These are phyloP conservation scores for Caenorhabditis sp. DNA, from an alignment of 2,888 invertebrate species.

Conservation along the genomic window DNA sequence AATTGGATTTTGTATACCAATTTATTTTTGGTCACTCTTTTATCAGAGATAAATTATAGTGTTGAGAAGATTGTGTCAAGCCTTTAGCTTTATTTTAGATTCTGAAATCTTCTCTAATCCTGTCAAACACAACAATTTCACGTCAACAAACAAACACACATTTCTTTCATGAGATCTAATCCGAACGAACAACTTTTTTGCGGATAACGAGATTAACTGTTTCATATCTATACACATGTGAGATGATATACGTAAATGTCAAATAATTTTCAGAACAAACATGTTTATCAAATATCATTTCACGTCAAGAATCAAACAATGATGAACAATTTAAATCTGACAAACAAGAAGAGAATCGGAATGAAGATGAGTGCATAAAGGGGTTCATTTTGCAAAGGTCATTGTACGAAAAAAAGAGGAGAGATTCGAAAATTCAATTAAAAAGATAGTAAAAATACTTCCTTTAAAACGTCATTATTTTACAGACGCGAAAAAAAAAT, in stretches of 20 bases:
- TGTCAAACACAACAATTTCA: no score
- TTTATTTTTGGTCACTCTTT: no score
- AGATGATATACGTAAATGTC: not conserved
- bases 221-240: not conserved
- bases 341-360: not conserved
- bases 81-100: no score
- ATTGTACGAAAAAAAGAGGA: no score
- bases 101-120: no score
- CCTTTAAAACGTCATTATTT: not conserved
- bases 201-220: not conserved
- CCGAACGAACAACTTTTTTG: not conserved
- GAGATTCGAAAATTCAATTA: not conserved
- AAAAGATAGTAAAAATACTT: not conserved
- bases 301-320: not conserved
- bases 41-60: no score
- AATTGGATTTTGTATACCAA: no score
- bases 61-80: no score
- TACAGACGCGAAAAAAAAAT: not conserved
- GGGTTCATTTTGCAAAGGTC: not conserved
- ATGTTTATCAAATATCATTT: slow-evolving; percentile 2
- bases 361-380: no score
- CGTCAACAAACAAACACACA: not conserved
- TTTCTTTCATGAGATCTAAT: not conserved
- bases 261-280: not conserved
- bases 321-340: not conserved